Evolutionary conservation across 2,888 invertebrate genomes (phyloP), one percentile per base, ranked within the genome.

Genomic region (Athetis lepigone): DNA sequence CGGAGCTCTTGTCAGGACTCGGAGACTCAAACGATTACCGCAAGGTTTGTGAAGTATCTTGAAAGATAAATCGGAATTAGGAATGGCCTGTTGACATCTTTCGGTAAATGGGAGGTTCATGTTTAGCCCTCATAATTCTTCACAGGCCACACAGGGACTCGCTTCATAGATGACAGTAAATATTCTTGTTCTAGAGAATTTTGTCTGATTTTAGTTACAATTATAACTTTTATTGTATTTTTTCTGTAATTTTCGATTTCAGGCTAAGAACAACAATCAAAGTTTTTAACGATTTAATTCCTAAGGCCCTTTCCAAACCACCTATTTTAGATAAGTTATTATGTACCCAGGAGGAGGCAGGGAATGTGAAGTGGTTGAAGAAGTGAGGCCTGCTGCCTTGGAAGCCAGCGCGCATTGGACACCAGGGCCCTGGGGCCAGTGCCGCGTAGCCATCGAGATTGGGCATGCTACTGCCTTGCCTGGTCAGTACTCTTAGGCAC

Each of bases 381-480:
- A 95, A 80, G 92, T 95, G 2, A 82, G 90, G 3, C 94, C 93
- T 0, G 91, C 91, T 0, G 89, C 90, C 0, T 62, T 94, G 23
- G 94, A 93, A 59, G 90, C 96, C 70, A 92, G 95, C 43, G 95
- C 96, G 0, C 95, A 96, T 64, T 96, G 96, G 92, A 95, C 95
- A 27, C 92, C 95, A 0, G 95, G 94, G 0, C 93, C 95, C 1
- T 95, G 95, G 92, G 94, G 95, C 0, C 84, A 91, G 0, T 95
- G 95, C 65, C 90, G 90, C 4, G 92, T 95, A 2, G 90, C 94
- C 11, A 79, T 94, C 1, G 95, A 93, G 82, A 84, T 87, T 37
- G 85, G 90, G 63, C 76, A 70, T 0, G 81, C 85, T 25, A 82
- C 90, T 2, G 76, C 86, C 1, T 52, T 85, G 11, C 91, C 91